Percentiles rank a stretch among this genome's conserved stretches.
Conservation (phyloP, 2,113 vertebrate genomes). For the Acrocephalus kingi region DNA sequence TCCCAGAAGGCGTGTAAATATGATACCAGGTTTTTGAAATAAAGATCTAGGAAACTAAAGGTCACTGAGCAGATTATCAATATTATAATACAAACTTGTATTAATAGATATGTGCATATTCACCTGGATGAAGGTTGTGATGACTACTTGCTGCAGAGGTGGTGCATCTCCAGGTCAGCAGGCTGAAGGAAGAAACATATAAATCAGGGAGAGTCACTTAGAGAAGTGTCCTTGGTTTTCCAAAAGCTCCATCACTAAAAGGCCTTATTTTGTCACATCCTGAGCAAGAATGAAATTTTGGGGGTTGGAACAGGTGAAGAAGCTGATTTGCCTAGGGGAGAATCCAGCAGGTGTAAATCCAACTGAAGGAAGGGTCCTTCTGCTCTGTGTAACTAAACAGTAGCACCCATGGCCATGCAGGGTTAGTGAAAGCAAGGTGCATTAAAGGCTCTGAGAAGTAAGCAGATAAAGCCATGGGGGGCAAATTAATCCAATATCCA, state of each 20-base stretch:
- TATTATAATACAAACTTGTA: background rate
- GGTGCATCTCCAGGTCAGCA: background rate
- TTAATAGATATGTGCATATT: background rate
- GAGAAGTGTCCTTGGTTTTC: background rate
- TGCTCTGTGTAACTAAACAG: rapidly evolving
- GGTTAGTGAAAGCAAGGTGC: background rate
- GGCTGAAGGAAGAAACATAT: background rate
- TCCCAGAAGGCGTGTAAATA: background rate
- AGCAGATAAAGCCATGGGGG: background rate
- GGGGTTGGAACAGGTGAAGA: background rate
- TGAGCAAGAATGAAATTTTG: background rate
- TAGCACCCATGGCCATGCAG: background rate
- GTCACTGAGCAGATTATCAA: background rate
- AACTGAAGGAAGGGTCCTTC: background rate
- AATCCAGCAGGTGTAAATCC: background rate
- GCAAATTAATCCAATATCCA: background rate
- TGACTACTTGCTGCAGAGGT: rapidly evolving
- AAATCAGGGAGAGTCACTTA: background rate
- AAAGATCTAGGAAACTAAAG: background rate
- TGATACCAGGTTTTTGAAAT: background rate
- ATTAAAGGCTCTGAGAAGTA: background rate
- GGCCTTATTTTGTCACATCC: background rate
- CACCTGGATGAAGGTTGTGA: background rate
- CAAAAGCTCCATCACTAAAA: background rate
- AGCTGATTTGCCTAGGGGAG: background rate